Evolutionary conservation across 2,113 vertebrate species (phyloP), one percentile per base, ranked within the genome.

Genomic region (Peromyscus maniculatus): DNA sequence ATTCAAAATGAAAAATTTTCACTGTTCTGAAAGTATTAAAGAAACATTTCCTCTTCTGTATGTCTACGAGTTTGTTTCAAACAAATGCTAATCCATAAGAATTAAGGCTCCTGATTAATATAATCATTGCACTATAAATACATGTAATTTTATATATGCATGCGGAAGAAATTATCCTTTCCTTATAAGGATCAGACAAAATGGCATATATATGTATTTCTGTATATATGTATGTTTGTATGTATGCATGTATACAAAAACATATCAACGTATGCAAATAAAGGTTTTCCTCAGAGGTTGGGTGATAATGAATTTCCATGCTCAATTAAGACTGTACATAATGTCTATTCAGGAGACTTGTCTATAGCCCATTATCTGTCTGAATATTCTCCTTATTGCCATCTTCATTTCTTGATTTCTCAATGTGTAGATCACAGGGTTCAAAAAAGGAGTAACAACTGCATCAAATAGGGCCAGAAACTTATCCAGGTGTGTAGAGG

Each of bases 331-430:
- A 59, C n/a, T 24, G 3, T 43, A 46, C n/a, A 72, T 16, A 83
- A 24, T 57, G 26, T 1, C 31, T 3, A 69, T 11, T 96, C 77
- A 94, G 46, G 95, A 97, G 7, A 86, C 94, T 24, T 55, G 94
- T 28, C 64, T 69, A 16, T 49, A 87, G 31, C 31, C 89, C 59
- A 93, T 33, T 72, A 97, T 2, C 7, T 89, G 83, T 72, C n/a
- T 87, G n/a, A 62, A 92, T 13, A 96, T 46, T 74, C 49, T 98
- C 13, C 33, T 97, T 86, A 98, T 93, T 71, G 96, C 91, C 7
- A n/a, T 13, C n/a, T 96, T 93, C 94, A 98, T 96, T 9, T 98
- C 97, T 74, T 97, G 49, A 87, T 97, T 98, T 31, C 97, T 97
- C n/a, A 98, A 24, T 43, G 96, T 97, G 10, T 98, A 98, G 49